Evolutionary conservation across 30 jellyfish, hydroid and myxozoan species (phyloP), one percentile per base, ranked within the genome.

Genomic region (Aurelia sp.): DNA sequence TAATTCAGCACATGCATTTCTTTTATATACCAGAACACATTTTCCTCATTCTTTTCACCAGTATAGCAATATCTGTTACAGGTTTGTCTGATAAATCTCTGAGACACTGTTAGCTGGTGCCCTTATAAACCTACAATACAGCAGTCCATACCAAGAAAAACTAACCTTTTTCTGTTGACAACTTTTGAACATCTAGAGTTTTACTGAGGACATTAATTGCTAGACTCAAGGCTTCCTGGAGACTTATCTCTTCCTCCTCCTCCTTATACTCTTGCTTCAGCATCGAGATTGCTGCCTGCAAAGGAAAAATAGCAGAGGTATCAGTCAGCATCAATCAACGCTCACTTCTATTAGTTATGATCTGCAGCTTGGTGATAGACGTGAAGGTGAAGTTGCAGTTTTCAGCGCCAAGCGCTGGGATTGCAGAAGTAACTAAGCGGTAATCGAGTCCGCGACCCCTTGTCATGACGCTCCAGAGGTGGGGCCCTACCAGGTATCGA

Each of bases 211-310:
- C 98, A 63, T 96, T 96, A 38, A 96, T 93, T 16, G 97, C 99
- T 84, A 96, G 69, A 57, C 88, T 82, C 91, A 79, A 31, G 13
- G 99, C 99, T 59, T 90, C 99, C 6, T 78, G 92, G 7, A 96
- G 83, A 13, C 88, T 63, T 4, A 96, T 81, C 4, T 97, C 99
- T 33, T 95, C 98, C 4, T 97, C 99, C 20, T 95, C 98, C 69
- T 96, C 99, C 8, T 96, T 91, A 79, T 96, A 96, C 31, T 96
- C 98, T 87, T 96, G 99, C 74, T 96, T 96, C 22, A 96, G 68
- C 97, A 86, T 91, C 40, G 98, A 87, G 38, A 96, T 96, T 44
- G 99, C 99, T 24, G 99, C 99, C 99, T 95, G 82, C 55, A 78
- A 57, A 63, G 55, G 53, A 13, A 76, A 41, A 52, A 24, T 18